Base-by-base conservation (phyloP, 2,888 invertebrate species). In the Coleophora flavipennella region DNA sequence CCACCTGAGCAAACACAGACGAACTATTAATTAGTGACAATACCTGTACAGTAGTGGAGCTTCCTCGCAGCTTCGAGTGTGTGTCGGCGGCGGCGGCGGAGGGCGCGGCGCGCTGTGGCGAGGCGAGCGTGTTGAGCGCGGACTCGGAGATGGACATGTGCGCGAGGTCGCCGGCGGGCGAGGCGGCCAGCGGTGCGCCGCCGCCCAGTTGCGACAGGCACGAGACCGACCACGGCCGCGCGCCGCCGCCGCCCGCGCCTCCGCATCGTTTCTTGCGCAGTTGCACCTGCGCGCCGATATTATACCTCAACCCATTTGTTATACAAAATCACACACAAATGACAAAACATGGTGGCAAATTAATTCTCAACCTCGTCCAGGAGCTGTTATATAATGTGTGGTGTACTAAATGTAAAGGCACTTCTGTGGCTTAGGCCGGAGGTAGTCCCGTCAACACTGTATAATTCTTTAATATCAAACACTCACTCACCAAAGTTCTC, bases 141-240 rank as follows among this genome's bases (percentile, higher is more conserved):
- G 95, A 94, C 75, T 96, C 96, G 2, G 96, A 96, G 50, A 93
- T 94, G 3, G 95, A 95, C 77, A 94, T 92, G 53, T 90, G 89
- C 60, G 87, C 73, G 1, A 86, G 80, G 61, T 80, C 77, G 51
- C 67, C 72, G 46, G 77, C 66, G 55, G 67, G 69, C 42, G 62
- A 62, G 38, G 84, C 76, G 11, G 67, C 76, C 1, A 84, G 75
- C 3, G 74, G 64, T 40, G 75, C 74, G 6, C 81, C 75, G 41
- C 87, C 85, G 55, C 87, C 86, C 44, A 92, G 76, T 64, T 93
- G 93, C 10, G 93, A 92, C 29, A 95, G 86, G 55, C 94, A 95
- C 7, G 95, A 94, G 6, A 95, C 94, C 44, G 95, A 95, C 93
- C 95, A 95, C 1, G 95, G 95, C 34, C 95, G 87, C 20, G 88